Percentiles rank a stretch among this genome's conserved stretches.
phyloP scores from a whole-genome alignment of 2,797 vertebrate species.

The Dicrostonyx torquatus region DNA sequence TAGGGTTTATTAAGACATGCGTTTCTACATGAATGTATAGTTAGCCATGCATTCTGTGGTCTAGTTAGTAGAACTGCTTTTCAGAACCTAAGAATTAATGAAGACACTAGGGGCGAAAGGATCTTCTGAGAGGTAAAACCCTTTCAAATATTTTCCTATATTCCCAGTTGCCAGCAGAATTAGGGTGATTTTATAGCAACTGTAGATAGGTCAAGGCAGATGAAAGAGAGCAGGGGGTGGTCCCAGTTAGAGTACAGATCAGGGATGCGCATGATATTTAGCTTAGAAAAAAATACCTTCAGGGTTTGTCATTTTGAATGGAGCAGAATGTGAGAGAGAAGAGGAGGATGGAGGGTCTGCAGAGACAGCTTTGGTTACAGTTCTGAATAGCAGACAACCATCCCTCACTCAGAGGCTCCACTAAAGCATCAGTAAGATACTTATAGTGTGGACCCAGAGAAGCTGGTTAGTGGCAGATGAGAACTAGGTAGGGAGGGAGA shows the following conservation, averaged over 20 bases:
- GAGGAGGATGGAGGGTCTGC: neutral
- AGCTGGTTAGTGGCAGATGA: neutral
- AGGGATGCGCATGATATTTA: neutral
- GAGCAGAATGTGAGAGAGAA: neutral
- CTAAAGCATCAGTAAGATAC: neutral
- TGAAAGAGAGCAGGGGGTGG: neutral
- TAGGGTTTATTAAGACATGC: neutral
- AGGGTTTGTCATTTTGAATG: neutral
- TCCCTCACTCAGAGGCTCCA: neutral
- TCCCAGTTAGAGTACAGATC: neutral
- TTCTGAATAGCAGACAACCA: neutral
- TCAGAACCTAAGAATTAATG: conserved; percentile 17
- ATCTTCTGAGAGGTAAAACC: neutral
- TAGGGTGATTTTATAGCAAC: neutral
- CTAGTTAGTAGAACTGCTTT: neutral
- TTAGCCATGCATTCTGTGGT: neutral
- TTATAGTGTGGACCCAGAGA: neutral
- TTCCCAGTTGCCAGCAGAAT: neutral
- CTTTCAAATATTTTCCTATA: neutral
- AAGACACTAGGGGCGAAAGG: neutral
- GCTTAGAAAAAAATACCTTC: neutral
- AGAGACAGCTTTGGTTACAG: neutral
- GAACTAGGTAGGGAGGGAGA: neutral
- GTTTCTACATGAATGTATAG: neutral
- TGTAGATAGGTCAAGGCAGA: neutral